Base-by-base conservation (phyloP, 2,888 invertebrate species). In the Calliphora vomitoria region DNA sequence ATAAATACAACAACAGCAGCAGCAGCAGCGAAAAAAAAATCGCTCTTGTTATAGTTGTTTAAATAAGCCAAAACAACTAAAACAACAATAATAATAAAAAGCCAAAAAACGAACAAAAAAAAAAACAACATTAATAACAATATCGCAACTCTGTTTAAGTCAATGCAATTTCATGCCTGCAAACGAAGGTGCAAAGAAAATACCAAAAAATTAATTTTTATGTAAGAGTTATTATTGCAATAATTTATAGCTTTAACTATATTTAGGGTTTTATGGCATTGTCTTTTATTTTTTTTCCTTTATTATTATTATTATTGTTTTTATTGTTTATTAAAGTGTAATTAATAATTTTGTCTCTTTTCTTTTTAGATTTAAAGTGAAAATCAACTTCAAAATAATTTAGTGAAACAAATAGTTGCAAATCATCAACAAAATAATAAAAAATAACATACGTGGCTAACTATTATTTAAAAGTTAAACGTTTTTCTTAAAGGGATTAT, bases 41-140 rank as follows among this genome's bases (percentile, higher is more conserved):
- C 78, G 55, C 78, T 84, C 66, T 84, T 84, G 79, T 84, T 84
- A 68, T 50, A 74, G 66, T 84, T 84, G 71, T 74, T 47, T 38
- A 79, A 79, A 84, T 50, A 84, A 80, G 25, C 41, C 10, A 78
- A 68, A 60, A 72, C 41, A 82, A 75, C 53, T 18, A 41, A 41
- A 55, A 35, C 44, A 72, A 80, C 11, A 55, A 50, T 50, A 78
- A 55, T 41, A 38, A n/a, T 6, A n/a, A n/a, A 8, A 10, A 53
- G 4, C 0, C 8, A 6, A 18, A 8, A 64, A 71, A 5, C 1
- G n/a, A 50, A 18, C 10, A 20, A 18, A 5, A 53, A 71, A 11
- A 50, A 58, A 11, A 66, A 55, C 6, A 25, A n/a, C n/a, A 50
- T 44, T 25, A n/a, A 44, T 25, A 71, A 62, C 18, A 81, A 62